A percentile compares a stretch with the other conserved stretches of the same genome.
Evolutionary conservation across 2,113 vertebrate genomes (phyloP).

Genomic region (Phoenicopterus ruber): DNA sequence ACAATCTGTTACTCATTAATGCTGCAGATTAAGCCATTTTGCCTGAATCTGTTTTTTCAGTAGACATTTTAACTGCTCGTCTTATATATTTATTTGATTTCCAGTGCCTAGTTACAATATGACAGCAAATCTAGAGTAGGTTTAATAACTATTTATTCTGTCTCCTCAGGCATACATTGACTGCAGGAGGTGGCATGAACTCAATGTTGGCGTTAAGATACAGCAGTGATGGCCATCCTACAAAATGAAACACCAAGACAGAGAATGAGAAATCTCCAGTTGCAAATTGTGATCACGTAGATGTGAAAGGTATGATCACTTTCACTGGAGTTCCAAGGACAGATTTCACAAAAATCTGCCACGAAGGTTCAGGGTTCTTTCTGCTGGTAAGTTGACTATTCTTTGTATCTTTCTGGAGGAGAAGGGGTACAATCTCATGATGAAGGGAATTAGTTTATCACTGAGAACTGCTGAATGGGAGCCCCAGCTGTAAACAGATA

Average conservation of each 20-base stretch:
- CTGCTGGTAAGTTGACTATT: background rate
- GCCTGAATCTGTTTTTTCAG: slow-evolving; percentile 11
- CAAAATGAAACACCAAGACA: background rate
- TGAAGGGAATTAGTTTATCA: background rate
- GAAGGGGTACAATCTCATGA: background rate
- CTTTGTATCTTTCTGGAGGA: background rate
- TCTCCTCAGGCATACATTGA: background rate
- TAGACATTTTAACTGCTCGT: slow-evolving; percentile 32
- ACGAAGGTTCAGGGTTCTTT: background rate
- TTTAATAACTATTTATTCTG: slow-evolving; percentile 40
- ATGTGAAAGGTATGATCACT: background rate
- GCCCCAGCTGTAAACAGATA: background rate
- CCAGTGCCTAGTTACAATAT: slow-evolving; percentile 35
- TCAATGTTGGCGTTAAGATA: background rate
- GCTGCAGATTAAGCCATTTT: slow-evolving; percentile 42
- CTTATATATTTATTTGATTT: slow-evolving; percentile 55
- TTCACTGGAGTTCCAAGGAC: background rate
- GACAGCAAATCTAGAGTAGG: slow-evolving; percentile 30
- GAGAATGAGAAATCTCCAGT: background rate
- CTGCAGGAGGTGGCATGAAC: slow-evolving; percentile 1
- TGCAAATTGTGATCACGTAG: background rate
- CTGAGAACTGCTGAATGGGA: background rate
- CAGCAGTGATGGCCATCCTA: background rate
- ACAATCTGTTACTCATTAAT: slow-evolving; percentile 53
- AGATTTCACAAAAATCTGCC: background rate